Percentiles rank a stretch among this genome's conserved stretches.
These are phyloP conservation scores for Excalfactoria chinensis DNA, from an alignment of 2,113 vertebrate genomes.

Conservation along the genomic window DNA sequence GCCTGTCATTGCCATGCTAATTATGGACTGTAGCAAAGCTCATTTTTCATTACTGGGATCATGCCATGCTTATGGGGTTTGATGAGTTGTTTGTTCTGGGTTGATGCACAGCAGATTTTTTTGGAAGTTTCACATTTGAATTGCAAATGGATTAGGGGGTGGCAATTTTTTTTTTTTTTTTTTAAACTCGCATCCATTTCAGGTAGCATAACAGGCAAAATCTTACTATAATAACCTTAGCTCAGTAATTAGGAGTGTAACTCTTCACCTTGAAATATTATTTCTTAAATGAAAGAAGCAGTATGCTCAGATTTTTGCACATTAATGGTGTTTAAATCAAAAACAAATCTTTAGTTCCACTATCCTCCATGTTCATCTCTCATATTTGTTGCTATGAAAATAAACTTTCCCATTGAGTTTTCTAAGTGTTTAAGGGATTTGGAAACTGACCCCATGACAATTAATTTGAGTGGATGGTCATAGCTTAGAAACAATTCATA, in stretches of 20 bases:
- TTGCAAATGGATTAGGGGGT: constrained; percentile 48
- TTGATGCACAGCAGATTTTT: constrained; percentile 20
- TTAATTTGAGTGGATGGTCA: neutral
- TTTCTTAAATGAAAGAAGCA: neutral
- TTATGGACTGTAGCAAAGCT: constrained; percentile 64
- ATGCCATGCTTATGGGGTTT: constrained; percentile 56
- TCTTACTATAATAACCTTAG: neutral
- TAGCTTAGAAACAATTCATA: neutral
- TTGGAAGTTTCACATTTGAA: constrained; percentile 56
- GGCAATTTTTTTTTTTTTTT: neutral
- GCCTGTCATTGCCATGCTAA: constrained; percentile 65
- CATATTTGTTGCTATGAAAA: neutral
- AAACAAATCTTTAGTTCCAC: neutral
- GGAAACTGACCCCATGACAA: neutral
- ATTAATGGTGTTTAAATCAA: neutral
- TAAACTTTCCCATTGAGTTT: neutral
- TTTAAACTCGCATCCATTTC: neutral
- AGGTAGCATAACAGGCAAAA: neutral
- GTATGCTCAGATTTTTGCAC: neutral
- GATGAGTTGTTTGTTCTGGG: constrained; percentile 73
- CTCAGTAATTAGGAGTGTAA: neutral
- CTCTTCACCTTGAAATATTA: neutral
- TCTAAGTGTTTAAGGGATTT: neutral
- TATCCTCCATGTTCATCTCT: neutral
- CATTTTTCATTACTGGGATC: constrained; percentile 71